These are phyloP conservation scores for Apoderus coryli DNA, from an alignment of 2,888 invertebrate species.

Conservation along the genomic window DNA sequence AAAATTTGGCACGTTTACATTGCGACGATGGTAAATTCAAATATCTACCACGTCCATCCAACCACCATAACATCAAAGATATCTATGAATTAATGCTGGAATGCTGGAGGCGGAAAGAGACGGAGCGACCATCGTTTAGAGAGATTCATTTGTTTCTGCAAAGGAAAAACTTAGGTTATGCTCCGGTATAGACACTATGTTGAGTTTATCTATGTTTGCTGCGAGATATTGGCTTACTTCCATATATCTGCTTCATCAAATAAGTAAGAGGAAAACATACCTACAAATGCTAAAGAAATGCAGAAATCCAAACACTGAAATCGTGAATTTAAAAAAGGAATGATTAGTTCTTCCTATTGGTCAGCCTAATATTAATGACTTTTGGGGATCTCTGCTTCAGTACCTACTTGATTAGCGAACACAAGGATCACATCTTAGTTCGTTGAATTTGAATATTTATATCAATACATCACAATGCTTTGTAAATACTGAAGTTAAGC, in stretches of 20 bases:
- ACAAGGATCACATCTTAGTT: too few relatives aligned
- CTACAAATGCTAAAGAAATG: too few relatives aligned
- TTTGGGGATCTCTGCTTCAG: too few relatives aligned
- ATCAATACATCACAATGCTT: too few relatives aligned
- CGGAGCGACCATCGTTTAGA: slow-evolving; percentile 61
- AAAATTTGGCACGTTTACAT: slow-evolving; percentile 55
- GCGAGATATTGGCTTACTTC: slow-evolving; percentile 29
- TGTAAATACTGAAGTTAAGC: too few relatives aligned
- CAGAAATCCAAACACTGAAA: too few relatives aligned
- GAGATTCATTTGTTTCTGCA: slow-evolving; percentile 73
- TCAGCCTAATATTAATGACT: too few relatives aligned
- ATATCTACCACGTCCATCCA: slow-evolving; percentile 47
- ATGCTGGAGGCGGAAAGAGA: slow-evolving; percentile 69
- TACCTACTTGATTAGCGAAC: too few relatives aligned
- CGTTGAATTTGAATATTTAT: too few relatives aligned
- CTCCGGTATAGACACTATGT: slow-evolving; percentile 32
- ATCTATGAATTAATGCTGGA: slow-evolving; percentile 73
- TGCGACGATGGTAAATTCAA: slow-evolving; percentile 45
- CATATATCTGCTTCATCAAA: not conserved
- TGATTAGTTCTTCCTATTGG: too few relatives aligned
- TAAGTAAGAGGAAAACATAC: too few relatives aligned
- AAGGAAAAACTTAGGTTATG: slow-evolving; percentile 50
- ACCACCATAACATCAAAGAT: slow-evolving; percentile 55
- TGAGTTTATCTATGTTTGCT: slow-evolving; percentile 11
- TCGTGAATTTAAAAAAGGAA: too few relatives aligned